Base-by-base conservation (phyloP, 1,140 invertebrate species). In the Euschistus heros region DNA sequence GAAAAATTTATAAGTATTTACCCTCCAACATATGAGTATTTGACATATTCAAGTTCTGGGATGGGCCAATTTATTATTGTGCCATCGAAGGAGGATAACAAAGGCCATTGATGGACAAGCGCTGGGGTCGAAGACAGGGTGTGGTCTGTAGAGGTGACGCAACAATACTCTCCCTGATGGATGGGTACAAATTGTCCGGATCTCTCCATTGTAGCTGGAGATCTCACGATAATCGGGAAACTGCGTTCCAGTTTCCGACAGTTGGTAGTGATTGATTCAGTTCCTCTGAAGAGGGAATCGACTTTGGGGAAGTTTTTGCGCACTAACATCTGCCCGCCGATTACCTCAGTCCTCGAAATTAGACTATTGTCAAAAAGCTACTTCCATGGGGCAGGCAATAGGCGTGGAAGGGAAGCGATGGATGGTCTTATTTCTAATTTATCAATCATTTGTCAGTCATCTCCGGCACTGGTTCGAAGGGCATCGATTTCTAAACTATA, bases 171-270 rank as follows among this genome's bases (percentile, higher is more conserved):
- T 6, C 5, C 47, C 10, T 50, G 47, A 50, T 50, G 47, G 47
- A 50, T 50, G 47, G n/a, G 47, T 50, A 50, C 47, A 50, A 50
- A 50, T 50, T 50, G 47, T 18, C 47, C n/a, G 10, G 47, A 18
- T 18, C n/a, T 50, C 10, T 18, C 47, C 22, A 50, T 50, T 50
- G 47, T 50, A 18, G n/a, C 47, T 13, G 6, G 10, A 3, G 47
- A 22, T 22, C 22, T 22, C 22, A 50, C 47, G 47, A 50, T 50
- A 20, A 50, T 50, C 47, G n/a, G 47, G 47, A 50, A 50, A 50
- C 47, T 22, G n/a, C 22, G 47, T 17, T 22, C 5, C 22, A 18
- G n/a, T 50, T 50, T 22, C 47, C n/a, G n/a, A 20, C 47, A 20
- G n/a, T 50, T 20, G n/a, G 47, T 50, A 22, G n/a, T 20, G 47